Base-by-base conservation (phyloP, 2,797 vertebrate genomes). In the Falco berigora region DNA sequence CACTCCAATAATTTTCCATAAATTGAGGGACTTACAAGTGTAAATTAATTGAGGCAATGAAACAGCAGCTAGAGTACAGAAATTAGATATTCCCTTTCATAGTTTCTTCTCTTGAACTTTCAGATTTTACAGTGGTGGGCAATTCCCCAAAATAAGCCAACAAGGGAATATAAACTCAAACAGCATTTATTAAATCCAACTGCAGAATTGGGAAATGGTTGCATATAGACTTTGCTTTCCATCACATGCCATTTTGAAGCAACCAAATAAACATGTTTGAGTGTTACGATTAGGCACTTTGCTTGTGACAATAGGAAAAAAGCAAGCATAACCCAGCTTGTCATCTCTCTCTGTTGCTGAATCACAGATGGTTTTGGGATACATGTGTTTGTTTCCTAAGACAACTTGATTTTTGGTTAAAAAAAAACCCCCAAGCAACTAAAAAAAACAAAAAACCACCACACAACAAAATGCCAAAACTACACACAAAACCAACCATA, bases 81-180 rank as follows among this genome's bases (percentile, higher is more conserved):
- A 94, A 95, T 97, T 94, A 96, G 44, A 83, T 96, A 94, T 97
- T 96, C 94, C 18, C 87, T 97, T 95, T 97, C 55, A 91, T 90
- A 81, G 79, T 30, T 95, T 75, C 80, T 96, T 71, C 67, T 68
- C 52, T 80, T 97, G 91, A 96, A 95, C 61, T 93, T 96, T 73
- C 58, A 86, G 80, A 92, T 95, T 97, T 95, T 76, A 77, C 24
- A 79, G 87, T 28, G 56, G 72, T 71, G 80, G 92, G 53, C 30
- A 52, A 96, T 71, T 86, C 82, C 80, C 85, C 78, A 76, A 77
- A 90, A 88, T 80, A 67, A 95, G 30, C 56, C 46, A 90, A 59
- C 88, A 74, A 73, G 58, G 86, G 81, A 95, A 94, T 74, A 63
- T 15, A 69, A 93, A 9, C 55, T 96, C 95, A 97, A 91, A 91